Evolutionary conservation across 2,888 invertebrate species (phyloP).

Genomic region (Drosophila merina): DNA sequence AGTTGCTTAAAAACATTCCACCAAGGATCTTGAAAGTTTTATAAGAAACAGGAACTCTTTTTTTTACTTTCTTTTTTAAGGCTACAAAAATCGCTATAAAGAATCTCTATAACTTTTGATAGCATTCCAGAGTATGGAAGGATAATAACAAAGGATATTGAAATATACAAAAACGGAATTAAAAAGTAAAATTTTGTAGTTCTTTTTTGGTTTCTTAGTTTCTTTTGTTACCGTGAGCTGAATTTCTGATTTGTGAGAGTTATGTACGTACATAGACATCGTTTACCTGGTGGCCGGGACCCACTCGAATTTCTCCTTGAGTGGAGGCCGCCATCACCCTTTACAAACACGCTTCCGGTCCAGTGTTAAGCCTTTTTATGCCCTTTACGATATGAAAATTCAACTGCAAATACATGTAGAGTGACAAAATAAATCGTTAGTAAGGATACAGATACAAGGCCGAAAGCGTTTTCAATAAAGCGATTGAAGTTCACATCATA

Average conservation of each 20-base stretch:
- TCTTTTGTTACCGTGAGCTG: conserved; percentile 85
- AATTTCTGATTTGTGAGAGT: conserved; percentile 84
- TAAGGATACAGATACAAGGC: conserved; percentile 1
- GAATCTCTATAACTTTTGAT: neutral
- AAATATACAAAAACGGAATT: conserved; percentile 20
- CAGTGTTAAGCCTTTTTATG: conserved; percentile 84
- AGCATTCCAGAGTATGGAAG: conserved; percentile 15
- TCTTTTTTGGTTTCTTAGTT: conserved; percentile 28
- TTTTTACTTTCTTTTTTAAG: conserved; percentile 6
- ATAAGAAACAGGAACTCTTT: no score
- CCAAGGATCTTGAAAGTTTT: no score
- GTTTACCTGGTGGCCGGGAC: conserved; percentile 91
- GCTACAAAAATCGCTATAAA: conserved; percentile 11
- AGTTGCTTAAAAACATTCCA: no score
- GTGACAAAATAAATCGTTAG: conserved; percentile 38
- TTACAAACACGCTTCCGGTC: conserved; percentile 84
- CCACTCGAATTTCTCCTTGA: conserved; percentile 91
- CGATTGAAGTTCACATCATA: conserved; percentile 52
- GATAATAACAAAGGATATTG: conserved; percentile 23
- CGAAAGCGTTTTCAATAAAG: conserved; percentile 57
- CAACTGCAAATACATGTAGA: conserved; percentile 71
- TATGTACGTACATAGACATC: conserved; percentile 88
- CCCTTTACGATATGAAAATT: conserved; percentile 82
- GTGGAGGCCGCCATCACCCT: conserved; percentile 87
- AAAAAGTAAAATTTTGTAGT: conserved; percentile 40